Percentiles rank a stretch among this genome's conserved stretches.
Evolutionary conservation across 2,888 invertebrate species (phyloP).

Genomic region (Aleiodes leptofemur): DNA sequence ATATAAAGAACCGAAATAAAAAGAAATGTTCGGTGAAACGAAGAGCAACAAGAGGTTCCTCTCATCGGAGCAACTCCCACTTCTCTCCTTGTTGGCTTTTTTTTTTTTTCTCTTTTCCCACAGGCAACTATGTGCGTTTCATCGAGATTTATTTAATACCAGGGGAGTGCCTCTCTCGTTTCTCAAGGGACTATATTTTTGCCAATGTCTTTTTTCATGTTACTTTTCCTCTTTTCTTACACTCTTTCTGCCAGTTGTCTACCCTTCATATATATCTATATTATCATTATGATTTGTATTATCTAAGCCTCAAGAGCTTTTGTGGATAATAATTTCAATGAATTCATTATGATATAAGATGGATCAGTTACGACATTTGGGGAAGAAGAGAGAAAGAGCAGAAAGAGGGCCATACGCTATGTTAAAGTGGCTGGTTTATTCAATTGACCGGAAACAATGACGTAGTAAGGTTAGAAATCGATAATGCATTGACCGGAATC

Average conservation of each 20-base stretch:
- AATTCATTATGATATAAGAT: no score
- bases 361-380: background rate
- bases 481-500: constrained; percentile 57
- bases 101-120: background rate
- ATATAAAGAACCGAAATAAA: background rate
- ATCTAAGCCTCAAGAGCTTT: background rate
- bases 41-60: constrained; percentile 29
- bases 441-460: constrained; percentile 58
- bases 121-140: constrained; percentile 29
- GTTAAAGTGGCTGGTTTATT: constrained; percentile 37
- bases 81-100: background rate
- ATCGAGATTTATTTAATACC: constrained; percentile 33
- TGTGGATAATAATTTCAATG: background rate
- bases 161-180: constrained; percentile 25
- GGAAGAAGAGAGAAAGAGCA: background rate
- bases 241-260: background rate
- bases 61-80: constrained; percentile 18
- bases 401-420: constrained; percentile 24
- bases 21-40: constrained; percentile 1
- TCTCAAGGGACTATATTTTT: constrained; percentile 21
- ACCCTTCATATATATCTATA: background rate
- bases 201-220: constrained; percentile 6
- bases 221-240: constrained; percentile 6
- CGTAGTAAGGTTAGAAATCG: constrained; percentile 54
- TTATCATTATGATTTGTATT: background rate